phyloP scores from a whole-genome alignment of 2,113 vertebrate species.

The Campylomormyrus tamandua region DNA sequence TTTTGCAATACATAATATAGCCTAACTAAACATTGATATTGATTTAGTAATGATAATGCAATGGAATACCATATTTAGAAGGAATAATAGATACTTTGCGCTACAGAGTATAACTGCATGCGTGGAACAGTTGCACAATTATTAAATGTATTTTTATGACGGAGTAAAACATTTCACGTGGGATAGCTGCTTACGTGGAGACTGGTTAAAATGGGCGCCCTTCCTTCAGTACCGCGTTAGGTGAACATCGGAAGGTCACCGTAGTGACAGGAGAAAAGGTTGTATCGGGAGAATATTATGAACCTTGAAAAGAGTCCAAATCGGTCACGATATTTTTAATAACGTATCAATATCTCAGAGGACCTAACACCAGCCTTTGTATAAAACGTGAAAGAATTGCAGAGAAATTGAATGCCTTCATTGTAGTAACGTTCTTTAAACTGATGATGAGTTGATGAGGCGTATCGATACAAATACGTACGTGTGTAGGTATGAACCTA shows the following conservation, averaged over 20 bases:
- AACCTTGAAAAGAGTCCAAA: background rate
- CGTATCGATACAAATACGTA: background rate
- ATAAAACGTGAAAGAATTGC: background rate
- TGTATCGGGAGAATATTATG: background rate
- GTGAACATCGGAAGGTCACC: background rate
- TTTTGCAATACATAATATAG: background rate
- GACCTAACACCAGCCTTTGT: background rate
- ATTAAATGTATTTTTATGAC: background rate
- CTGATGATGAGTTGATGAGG: background rate
- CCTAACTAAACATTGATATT: background rate
- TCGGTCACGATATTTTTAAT: background rate
- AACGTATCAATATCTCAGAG: background rate
- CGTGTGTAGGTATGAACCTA: background rate
- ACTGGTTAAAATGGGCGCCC: background rate
- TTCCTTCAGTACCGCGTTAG: background rate
- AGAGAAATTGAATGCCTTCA: background rate
- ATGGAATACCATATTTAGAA: background rate
- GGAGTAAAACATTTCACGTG: background rate
- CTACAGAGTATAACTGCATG: background rate
- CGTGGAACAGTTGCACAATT: background rate
- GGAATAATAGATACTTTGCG: background rate
- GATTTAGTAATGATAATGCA: background rate
- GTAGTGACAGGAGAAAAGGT: background rate
- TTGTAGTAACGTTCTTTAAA: background rate
- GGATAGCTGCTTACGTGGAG: background rate